These are phyloP conservation scores for Oligia strigilis DNA, from an alignment of 2,888 invertebrate genomes.

Conservation along the genomic window DNA sequence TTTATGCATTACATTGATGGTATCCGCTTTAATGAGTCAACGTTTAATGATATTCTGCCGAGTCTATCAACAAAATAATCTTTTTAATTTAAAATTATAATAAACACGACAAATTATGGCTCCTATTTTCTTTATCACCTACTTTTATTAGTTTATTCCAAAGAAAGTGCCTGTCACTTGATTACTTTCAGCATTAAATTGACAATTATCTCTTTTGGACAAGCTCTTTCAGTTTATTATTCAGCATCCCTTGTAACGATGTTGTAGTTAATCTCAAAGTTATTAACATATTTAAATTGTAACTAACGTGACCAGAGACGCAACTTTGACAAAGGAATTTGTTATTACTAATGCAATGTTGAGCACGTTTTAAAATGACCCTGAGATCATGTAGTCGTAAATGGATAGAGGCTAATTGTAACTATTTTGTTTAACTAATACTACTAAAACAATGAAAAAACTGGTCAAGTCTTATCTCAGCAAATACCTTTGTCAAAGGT, in stretches of 20 bases:
- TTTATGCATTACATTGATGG: conserved; percentile 59
- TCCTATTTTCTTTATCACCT: conserved; percentile 47
- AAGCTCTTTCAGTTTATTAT: conserved; percentile 60
- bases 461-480: conserved; percentile 41
- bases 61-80: conserved; percentile 36
- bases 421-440: conserved; percentile 10
- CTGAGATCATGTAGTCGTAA: background rate
- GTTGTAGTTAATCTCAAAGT: conserved; percentile 20
- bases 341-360: conserved; percentile 30
- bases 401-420: conserved; percentile 7
- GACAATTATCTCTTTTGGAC: conserved; percentile 39
- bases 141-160: conserved; percentile 41
- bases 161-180: conserved; percentile 54
- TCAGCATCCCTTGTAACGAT: conserved; percentile 44
- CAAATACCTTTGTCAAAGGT: conserved; percentile 78
- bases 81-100: conserved; percentile 28
- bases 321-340: conserved; percentile 64
- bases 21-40: conserved; percentile 53
- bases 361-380: conserved; percentile 7
- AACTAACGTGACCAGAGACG: conserved; percentile 45
- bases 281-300: conserved; percentile 35
- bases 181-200: conserved; percentile 43
- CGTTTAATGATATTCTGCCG: conserved; percentile 54
- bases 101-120: conserved; percentile 52
- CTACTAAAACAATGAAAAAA: conserved; percentile 7